Evolutionary conservation across 2,888 invertebrate genomes (phyloP), one percentile per base, ranked within the genome.

Genomic region (Catocala nupta): DNA sequence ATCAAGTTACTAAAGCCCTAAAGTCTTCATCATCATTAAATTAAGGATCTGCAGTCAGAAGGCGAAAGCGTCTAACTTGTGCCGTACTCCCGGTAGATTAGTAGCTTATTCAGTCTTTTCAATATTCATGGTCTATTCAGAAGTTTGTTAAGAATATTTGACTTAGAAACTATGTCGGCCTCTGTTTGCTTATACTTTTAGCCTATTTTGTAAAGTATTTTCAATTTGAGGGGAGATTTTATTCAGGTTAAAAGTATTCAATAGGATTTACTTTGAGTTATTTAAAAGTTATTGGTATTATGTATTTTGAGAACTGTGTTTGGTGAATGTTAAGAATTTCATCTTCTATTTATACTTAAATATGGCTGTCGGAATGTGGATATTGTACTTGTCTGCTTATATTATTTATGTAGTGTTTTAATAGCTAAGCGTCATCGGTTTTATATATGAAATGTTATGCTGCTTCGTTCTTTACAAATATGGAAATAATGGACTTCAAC

Each of bases 71-170:
- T 57, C 48, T 74, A 58, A 68, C 77, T 80, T 81, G 69, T 16
- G 50, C 74, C 82, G 57, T 61, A 54, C 67, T 74, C 81, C 65
- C 51, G n/a, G 63, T 81, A 83, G 84, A 87, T 87, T 81, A 85
- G 82, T 70, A 75, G 72, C 78, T 82, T 80, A 81, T 84, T 86
- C 82, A 82, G 81, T 66, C 78, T 73, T 80, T 84, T 87, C 82
- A 89, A 89, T 89, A 89, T 89, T 89, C 87, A 89, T 89, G 83
- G 73, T 77, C 73, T 80, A 81, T 73, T 82, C 61, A 65, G 64
- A 78, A 81, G 75, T 78, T 71, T 62, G 68, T 47, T 54, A 65
- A 71, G 66, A 66, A 65, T 69, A 33, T 69, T 75, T 54, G 59
- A 63, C 65, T 75, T 72, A 49, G 10, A 55, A 78, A 70, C 67